Evolutionary conservation across 2,113 vertebrate species (phyloP), one percentile per base, ranked within the genome.

Genomic region (Ctenomys sociabilis): DNA sequence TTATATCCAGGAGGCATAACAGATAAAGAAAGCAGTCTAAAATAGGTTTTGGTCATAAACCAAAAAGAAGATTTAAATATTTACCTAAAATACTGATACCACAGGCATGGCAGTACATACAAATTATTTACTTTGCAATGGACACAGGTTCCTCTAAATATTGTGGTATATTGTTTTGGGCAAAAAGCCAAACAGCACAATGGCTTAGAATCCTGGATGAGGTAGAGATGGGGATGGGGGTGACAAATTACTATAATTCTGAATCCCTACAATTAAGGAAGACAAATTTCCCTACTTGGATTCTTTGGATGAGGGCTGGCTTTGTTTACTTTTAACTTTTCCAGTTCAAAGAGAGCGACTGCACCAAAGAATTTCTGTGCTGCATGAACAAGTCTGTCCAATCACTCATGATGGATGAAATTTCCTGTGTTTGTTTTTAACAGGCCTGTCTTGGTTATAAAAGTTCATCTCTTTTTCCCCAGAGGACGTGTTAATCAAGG

Each of bases 391-490:
- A 68, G 54, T 43, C 63, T 83, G 57, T 30, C 63, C 70, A 86
- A 32, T 85, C 72, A 59, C 81, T 85, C 26, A 45, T 11, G 88
- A 59, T 4, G 61, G 85, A 91, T 84, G 91, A 92, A 85, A 45
- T 70, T 84, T 95, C 81, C 87, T 77, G 83, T 85, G 61, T 84
- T 89, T 97, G 75, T 70, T 95, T 92, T 77, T 37, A 77, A 81
- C 35, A 82, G 35, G 12, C 7, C 63, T 85, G 63, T 57, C 68
- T 90, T 96, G 63, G 92, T 93, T 94, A 72, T 75, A 85, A 89
- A 94, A 92, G 49, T 54, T 59, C 22, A 59, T 73, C n/a, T 86
- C 43, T 49, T 77, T 75, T 75, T 13, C 61, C 37, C 45, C 32
- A 78, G 43, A 95, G 54, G 35, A 68, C 73, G 13, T 85, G 80